Conservation (phyloP, 2,888 invertebrate species). For the Panzeria rudis region DNA sequence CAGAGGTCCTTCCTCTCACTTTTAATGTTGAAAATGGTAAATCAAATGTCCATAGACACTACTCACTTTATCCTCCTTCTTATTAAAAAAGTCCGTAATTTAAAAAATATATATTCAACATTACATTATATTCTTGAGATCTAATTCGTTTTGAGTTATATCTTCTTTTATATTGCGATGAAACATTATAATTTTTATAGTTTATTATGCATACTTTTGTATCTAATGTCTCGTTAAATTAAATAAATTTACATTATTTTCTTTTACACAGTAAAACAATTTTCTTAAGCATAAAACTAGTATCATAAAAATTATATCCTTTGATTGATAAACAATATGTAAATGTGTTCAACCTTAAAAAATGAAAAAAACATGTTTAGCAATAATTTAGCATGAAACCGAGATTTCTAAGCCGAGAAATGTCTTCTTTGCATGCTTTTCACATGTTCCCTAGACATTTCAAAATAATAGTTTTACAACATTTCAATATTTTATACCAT, state of each 20-base stretch:
- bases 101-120: too few relatives aligned
- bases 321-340: slow-evolving; percentile 73
- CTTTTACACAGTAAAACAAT: background rate
- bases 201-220: slow-evolving; percentile 23
- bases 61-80: too few relatives aligned
- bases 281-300: slow-evolving; percentile 29
- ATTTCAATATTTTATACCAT: slow-evolving; percentile 70
- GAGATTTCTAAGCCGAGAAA: background rate
- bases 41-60: too few relatives aligned
- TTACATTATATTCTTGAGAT: background rate
- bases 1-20: too few relatives aligned
- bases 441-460: slow-evolving; percentile 23
- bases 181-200: slow-evolving; percentile 40
- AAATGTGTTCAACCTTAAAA: slow-evolving; percentile 63
- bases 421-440: slow-evolving; percentile 2
- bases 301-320: slow-evolving; percentile 62
- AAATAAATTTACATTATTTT: slow-evolving; percentile 39
- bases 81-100: too few relatives aligned
- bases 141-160: background rate
- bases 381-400: slow-evolving; percentile 50
- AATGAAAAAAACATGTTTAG: background rate
- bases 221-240: slow-evolving; percentile 45
- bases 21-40: too few relatives aligned
- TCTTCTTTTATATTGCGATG: slow-evolving; percentile 2
- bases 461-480: slow-evolving; percentile 70